Evolutionary conservation across 2,113 vertebrate genomes (phyloP).

Genomic region (Hemiprocne comata): DNA sequence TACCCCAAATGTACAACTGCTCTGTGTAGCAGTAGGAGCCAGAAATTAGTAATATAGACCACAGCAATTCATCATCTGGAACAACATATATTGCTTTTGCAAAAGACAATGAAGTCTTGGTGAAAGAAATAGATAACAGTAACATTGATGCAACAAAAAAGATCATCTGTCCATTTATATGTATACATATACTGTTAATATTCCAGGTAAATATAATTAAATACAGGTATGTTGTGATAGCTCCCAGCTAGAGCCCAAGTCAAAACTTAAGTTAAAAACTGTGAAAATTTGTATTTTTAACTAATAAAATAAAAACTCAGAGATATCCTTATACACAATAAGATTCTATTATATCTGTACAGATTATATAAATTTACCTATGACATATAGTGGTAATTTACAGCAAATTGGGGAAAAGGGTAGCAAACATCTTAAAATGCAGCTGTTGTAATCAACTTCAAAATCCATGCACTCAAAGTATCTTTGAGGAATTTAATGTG

Average conservation of each 20-base stretch:
- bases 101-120: background rate
- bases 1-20: background rate
- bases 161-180: background rate
- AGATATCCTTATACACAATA: background rate
- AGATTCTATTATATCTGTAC: background rate
- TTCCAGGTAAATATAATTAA: background rate
- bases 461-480: constrained; percentile 5
- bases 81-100: background rate
- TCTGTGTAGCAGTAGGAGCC: background rate
- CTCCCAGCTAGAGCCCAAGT: background rate
- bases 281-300: background rate
- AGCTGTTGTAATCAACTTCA: constrained; percentile 2
- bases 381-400: background rate
- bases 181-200: no score
- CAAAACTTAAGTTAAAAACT: background rate
- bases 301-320: background rate
- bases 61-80: background rate
- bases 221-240: background rate
- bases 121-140: background rate
- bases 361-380: background rate
- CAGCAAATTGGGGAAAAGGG: background rate
- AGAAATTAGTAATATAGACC: background rate
- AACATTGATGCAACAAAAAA: background rate
- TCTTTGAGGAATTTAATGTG: constrained; percentile 33
- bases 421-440: background rate